These are phyloP conservation scores for Lysandra coridon DNA, from an alignment of 2,888 invertebrate species.

Conservation along the genomic window DNA sequence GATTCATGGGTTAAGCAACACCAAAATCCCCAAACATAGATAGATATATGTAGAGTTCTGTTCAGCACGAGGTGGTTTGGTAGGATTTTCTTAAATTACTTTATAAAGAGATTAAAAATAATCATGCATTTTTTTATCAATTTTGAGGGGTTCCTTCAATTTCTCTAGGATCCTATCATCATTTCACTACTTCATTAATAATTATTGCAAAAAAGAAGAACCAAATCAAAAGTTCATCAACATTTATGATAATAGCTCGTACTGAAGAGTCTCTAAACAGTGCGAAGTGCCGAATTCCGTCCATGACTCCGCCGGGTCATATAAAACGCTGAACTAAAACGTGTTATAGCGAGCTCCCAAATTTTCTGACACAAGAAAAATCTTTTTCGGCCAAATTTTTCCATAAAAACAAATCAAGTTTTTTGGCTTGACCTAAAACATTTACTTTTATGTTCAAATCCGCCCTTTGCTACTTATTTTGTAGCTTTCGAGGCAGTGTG, in stretches of 20 bases:
- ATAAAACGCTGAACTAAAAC: not conserved
- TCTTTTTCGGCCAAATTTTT: not conserved
- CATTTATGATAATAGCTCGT: not conserved
- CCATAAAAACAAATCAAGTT: not conserved
- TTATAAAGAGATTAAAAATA: too few species aligned
- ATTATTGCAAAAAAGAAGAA: too few species aligned
- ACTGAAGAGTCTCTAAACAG: not conserved
- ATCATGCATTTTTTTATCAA: too few species aligned
- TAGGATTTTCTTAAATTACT: too few species aligned
- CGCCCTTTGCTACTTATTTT: constrained; percentile 9
- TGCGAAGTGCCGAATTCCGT: not conserved
- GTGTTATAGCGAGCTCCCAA: not conserved
- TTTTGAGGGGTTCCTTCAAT: too few species aligned
- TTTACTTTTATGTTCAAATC: constrained; percentile 22
- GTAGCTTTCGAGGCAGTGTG: not conserved
- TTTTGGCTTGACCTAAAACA: constrained; percentile 6
- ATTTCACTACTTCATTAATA: too few species aligned
- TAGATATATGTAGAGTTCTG: too few species aligned
- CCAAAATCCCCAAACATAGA: too few species aligned
- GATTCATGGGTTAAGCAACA: too few species aligned
- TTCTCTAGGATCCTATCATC: too few species aligned
- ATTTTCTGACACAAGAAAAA: not conserved
- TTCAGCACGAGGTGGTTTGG: too few species aligned
- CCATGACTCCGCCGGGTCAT: not conserved
- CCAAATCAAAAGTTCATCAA: not conserved